Base-by-base conservation (phyloP, 2,113 vertebrate genomes). In the Neodontobutis hainanensis region DNA sequence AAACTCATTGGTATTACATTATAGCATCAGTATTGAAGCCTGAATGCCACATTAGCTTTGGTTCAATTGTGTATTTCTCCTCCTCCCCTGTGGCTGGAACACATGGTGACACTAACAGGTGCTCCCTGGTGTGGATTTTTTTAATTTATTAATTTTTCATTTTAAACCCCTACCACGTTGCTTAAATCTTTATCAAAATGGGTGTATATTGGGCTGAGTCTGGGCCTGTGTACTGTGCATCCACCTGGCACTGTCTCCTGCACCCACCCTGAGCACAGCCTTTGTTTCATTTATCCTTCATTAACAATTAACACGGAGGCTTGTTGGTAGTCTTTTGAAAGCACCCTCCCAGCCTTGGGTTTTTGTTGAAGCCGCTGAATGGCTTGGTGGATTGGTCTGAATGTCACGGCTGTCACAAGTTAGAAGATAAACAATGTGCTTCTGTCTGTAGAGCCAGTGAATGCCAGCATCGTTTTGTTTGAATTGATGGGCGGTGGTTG, bases 401-500 rank as follows among this genome's bases (percentile, higher is more conserved):
- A 55, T 64, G 52, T 63, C 48, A 5, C 3, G 15, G 19, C 15
- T 12, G 46, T 19, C 47, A 45, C 36, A 63, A 15, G 51, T 75
- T 47, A 1, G 9, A 47, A 35, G 11, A 64, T 40, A 53, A 70
- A 85, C 68, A 82, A 79, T 52, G 7, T 27, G 36, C 36, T 45
- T 72, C 5, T 46, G 11, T 15, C 60, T 47, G 49, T 57, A 48
- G 9, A 55, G 32, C 11, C 65, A 44, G 10, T 68, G 71, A 16
- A 55, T 61, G 57, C 46, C 42, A 36, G 14, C 8, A 11, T 43
- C 1, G 14, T 58, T 83, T 49, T 76, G 59, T 78, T 49, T 77
- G 84, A 65, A 19, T 62, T 55, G 80, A 87, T 85, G 89, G 89
- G 88, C 87, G 89, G 88, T 89, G 90, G 86, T 90, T 89, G 46